phyloP scores from a whole-genome alignment of 2,113 vertebrate genomes.

The Muscicapa adusta region DNA sequence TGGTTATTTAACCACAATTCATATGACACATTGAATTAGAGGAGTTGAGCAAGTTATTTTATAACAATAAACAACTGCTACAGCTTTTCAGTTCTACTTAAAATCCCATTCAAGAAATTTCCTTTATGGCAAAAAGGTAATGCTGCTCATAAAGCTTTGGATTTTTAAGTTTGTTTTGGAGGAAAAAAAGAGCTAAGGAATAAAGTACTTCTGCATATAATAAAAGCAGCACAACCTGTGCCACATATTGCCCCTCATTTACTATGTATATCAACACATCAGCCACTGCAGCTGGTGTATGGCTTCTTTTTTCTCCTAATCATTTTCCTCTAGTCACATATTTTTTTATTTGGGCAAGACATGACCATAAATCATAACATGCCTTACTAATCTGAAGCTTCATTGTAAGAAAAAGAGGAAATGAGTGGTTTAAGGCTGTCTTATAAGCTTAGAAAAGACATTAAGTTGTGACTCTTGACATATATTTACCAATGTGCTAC shows the following conservation, averaged over 20 bases:
- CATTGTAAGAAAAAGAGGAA: not conserved
- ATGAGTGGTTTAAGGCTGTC: not conserved
- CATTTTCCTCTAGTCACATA: not conserved
- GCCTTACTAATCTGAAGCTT: not conserved
- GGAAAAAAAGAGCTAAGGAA: not conserved
- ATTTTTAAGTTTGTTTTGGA: conserved; percentile 28
- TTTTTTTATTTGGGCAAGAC: not conserved
- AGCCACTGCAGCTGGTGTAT: not conserved
- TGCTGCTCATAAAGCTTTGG: not conserved
- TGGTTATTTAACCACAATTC: conserved; percentile 72
- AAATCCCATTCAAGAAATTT: not conserved
- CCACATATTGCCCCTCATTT: not conserved
- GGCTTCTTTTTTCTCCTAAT: not conserved
- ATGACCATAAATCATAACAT: not conserved
- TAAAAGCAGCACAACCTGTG: not conserved
- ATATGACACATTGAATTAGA: conserved; percentile 69
- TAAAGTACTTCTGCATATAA: not conserved
- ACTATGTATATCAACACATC: not conserved
- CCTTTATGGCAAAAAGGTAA: not conserved
- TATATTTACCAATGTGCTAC: not conserved
- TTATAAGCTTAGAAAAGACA: not conserved
- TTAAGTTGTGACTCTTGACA: not conserved
- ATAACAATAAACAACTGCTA: conserved; percentile 55
- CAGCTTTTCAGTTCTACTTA: conserved; percentile 57
- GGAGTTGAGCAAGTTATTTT: conserved; percentile 61